These are phyloP conservation scores for Synanthedon tipuliformis DNA, from an alignment of 2,888 invertebrate species.

Conservation along the genomic window DNA sequence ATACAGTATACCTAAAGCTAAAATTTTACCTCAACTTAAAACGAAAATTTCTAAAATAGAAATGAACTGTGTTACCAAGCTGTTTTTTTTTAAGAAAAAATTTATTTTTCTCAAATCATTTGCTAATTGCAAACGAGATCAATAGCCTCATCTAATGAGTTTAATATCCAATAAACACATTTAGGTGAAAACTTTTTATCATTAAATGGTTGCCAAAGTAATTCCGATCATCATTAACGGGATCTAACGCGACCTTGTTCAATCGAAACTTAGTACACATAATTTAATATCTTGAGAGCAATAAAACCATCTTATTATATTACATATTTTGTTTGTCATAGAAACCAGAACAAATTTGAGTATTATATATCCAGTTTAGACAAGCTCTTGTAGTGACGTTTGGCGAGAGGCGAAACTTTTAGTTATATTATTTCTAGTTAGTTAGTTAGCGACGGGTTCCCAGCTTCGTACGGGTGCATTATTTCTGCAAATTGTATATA, in stretches of 20 bases:
- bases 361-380: neutral
- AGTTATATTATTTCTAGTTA: too few species aligned
- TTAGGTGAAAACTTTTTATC: neutral
- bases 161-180: neutral
- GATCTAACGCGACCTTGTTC: neutral
- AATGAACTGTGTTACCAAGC: too few species aligned
- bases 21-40: too few species aligned
- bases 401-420: neutral
- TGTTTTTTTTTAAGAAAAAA: too few species aligned
- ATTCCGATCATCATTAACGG: neutral
- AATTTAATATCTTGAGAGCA: neutral
- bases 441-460: too few species aligned
- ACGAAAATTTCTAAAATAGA: too few species aligned
- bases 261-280: neutral
- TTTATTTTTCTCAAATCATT: too few species aligned
- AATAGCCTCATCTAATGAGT: neutral
- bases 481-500: too few species aligned
- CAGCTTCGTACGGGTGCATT: too few species aligned
- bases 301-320: neutral
- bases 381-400: neutral
- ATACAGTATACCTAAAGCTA: too few species aligned
- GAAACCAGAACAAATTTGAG: neutral
- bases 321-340: neutral
- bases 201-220: neutral
- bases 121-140: too few species aligned